These are phyloP conservation scores for Nemurella pictetii DNA, from an alignment of 2,888 invertebrate species.

Conservation along the genomic window DNA sequence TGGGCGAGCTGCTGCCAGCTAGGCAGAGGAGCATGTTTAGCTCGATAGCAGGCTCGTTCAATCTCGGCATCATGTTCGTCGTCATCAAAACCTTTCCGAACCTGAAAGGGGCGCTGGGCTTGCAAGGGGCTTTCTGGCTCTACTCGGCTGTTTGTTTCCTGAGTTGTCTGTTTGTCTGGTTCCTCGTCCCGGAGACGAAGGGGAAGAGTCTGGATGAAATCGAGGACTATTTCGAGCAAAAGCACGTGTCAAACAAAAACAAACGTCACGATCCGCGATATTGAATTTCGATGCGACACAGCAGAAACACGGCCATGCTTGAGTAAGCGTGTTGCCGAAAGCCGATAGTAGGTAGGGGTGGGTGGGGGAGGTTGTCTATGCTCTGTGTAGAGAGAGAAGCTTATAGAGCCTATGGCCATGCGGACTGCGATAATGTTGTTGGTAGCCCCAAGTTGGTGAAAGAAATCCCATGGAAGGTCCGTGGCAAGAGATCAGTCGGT, in stretches of 20 bases:
- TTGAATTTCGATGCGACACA: neutral
- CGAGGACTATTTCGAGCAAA: conserved; percentile 49
- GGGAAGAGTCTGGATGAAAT: conserved; percentile 69
- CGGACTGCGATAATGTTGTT: too few relatives aligned
- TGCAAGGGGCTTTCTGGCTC: conserved; percentile 62
- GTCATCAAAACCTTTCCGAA: conserved; percentile 60
- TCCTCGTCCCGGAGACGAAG: conserved; percentile 68
- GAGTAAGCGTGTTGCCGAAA: too few relatives aligned
- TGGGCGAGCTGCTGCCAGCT: conserved; percentile 64
- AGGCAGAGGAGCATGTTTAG: conserved; percentile 60
- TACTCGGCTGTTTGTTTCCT: conserved; percentile 57
- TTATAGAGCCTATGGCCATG: too few relatives aligned
- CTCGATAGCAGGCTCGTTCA: conserved; percentile 60
- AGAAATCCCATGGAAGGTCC: too few relatives aligned
- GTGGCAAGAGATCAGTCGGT: too few relatives aligned
- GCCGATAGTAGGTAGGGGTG: too few relatives aligned
- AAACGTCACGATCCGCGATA: neutral
- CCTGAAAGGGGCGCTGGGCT: conserved; percentile 52
- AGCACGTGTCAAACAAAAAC: neutral
- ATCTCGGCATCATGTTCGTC: conserved; percentile 59
- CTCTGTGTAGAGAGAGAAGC: too few relatives aligned
- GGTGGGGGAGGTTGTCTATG: too few relatives aligned
- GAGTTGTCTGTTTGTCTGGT: conserved; percentile 59
- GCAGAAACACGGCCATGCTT: too few relatives aligned
- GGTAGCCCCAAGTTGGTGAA: too few relatives aligned